These are phyloP conservation scores for Genyomyrus donnyi DNA, from an alignment of 2,113 vertebrate species.

Conservation along the genomic window DNA sequence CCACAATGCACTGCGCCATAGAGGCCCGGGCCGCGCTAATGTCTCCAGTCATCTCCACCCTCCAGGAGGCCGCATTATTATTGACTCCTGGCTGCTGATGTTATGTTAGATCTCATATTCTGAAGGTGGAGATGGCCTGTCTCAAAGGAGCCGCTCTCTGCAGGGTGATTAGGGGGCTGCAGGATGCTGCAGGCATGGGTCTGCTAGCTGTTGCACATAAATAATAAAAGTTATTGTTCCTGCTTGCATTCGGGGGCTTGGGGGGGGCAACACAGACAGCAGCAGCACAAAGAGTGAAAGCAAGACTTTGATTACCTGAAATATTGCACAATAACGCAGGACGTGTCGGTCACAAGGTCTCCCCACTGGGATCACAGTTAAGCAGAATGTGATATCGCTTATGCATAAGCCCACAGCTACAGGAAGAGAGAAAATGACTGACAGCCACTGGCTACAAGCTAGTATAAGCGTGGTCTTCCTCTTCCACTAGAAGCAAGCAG, in stretches of 20 bases:
- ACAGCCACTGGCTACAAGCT: background rate
- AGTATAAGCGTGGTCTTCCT: background rate
- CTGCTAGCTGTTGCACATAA: background rate
- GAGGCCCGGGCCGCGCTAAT: background rate
- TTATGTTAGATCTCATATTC: background rate
- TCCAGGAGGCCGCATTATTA: background rate
- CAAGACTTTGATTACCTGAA: conserved; percentile 31
- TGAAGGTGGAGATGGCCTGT: background rate
- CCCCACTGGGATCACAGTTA: background rate
- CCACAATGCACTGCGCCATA: background rate
- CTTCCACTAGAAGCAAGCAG: background rate
- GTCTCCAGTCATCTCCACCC: conserved; percentile 1
- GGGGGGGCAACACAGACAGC: background rate
- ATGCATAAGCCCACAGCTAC: background rate
- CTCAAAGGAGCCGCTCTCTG: background rate
- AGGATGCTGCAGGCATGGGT: background rate
- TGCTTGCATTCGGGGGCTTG: conserved; percentile 31
- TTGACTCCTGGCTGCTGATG: background rate
- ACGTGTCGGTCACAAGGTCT: conserved; percentile 28
- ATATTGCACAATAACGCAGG: conserved; percentile 27
- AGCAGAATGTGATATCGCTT: background rate
- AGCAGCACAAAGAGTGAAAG: conserved; percentile 26
- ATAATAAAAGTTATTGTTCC: conserved; percentile 23
- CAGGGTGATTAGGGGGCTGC: background rate
- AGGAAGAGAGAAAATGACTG: background rate